These are phyloP conservation scores for Ridgeia piscesae DNA, from an alignment of 1,140 invertebrate genomes.

Conservation along the genomic window DNA sequence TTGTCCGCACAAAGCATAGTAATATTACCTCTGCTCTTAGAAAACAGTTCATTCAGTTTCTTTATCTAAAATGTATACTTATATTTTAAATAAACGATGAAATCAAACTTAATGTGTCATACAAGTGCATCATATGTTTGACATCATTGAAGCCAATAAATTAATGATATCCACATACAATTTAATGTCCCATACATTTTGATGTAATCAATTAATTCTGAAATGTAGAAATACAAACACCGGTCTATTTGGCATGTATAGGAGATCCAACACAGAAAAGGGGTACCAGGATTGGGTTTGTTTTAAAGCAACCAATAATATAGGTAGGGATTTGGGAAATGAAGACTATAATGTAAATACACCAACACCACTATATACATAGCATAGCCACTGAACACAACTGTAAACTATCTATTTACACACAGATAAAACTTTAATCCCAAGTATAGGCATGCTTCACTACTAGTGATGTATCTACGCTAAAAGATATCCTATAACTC, in stretches of 20 bases:
- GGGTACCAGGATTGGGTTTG: not conserved
- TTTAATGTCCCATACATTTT: not conserved
- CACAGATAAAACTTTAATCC: not conserved
- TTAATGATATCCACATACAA: not conserved
- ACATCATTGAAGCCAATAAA: not conserved
- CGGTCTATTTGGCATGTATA: not conserved
- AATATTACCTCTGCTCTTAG: not conserved
- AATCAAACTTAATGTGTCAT: not conserved
- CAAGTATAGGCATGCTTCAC: not conserved
- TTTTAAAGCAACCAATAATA: conserved; percentile 60
- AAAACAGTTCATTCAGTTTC: not conserved
- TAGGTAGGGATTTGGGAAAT: conserved; percentile 77
- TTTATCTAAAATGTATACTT: not conserved
- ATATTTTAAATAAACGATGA: not conserved
- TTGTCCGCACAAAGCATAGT: not conserved
- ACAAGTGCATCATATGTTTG: not conserved
- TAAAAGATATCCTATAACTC: not conserved
- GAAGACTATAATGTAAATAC: conserved; percentile 14
- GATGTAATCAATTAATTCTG: not conserved
- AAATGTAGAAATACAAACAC: not conserved
- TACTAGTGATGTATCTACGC: not conserved
- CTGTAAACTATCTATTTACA: not conserved
- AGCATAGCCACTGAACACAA: conserved; percentile 19
- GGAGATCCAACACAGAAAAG: not conserved
- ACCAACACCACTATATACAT: conserved; percentile 26